Evolutionary conservation across 2,797 vertebrate genomes (phyloP).

Genomic region (Ispidina lecontei): DNA sequence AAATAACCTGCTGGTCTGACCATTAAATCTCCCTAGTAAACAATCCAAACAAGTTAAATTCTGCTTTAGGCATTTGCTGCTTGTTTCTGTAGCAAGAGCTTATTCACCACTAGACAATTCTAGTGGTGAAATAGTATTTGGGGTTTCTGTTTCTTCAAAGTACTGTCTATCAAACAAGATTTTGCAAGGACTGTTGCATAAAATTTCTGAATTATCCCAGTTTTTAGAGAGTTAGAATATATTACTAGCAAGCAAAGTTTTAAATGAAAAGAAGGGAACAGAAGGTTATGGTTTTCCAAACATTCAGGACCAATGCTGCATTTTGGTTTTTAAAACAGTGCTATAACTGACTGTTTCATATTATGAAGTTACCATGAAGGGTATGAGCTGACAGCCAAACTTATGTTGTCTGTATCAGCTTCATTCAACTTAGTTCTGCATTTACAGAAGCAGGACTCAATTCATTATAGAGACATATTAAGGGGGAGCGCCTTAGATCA

Average conservation of each 20-base stretch:
- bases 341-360: not conserved
- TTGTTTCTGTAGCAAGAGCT: not conserved
- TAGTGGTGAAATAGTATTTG: not conserved
- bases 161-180: not conserved
- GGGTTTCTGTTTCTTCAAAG: not conserved
- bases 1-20: slow-evolving; percentile 27
- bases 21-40: slow-evolving; percentile 32
- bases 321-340: not conserved
- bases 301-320: not conserved
- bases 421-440: not conserved
- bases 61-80: not conserved
- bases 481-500: not conserved
- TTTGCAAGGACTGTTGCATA: not conserved
- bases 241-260: not conserved
- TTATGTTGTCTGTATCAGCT: not conserved
- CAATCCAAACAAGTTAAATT: not conserved
- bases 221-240: not conserved
- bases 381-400: not conserved
- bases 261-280: not conserved
- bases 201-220: not conserved
- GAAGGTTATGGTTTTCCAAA: not conserved
- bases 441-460: not conserved
- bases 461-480: not conserved
- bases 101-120: not conserved
- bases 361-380: not conserved